Base-by-base conservation (phyloP, 1,140 invertebrate genomes). In the Batillaria attramentaria region DNA sequence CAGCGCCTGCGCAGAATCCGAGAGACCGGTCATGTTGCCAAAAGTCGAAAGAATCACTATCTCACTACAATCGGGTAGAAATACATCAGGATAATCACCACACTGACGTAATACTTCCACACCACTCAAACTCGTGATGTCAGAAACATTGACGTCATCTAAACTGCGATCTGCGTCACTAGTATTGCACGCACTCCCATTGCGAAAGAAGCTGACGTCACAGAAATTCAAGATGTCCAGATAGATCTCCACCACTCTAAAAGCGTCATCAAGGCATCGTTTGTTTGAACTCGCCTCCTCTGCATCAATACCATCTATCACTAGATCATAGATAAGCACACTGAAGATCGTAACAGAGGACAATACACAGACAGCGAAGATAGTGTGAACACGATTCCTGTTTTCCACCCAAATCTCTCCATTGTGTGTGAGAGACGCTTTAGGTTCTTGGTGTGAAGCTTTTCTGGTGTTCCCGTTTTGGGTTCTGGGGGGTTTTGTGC, bases 341-440 rank as follows among this genome's bases (percentile, higher is more conserved):
- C 41, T 5, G 42, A 70, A 70, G 41, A 70, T 70, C 24, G 68
- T 70, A 28, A 70, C 31, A 0, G 68, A 43, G n/a, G 68, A 70
- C 2, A 70, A 28, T 6, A 31, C 68, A 16, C 68, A 46, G 5
- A 70, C 18, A 5, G 20, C 5, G 4, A 70, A 31, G 42, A 70
- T 70, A 31, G 5, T 70, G n/a, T 70, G 39, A 2, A 70, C 41
- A 16, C 28, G 20, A 42, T 46, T 18, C 0, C 68, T 24, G 42
- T 46, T 70, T 28, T 46, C 4, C 1, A 6, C 42, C 68, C 68
- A 70, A 6, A 70, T 42, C 24, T 31, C 39, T 28, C 10, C 57
- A 62, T 20, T 69, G 66, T 5, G 35, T 24, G n/a, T 2, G 37
- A 8, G 57, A 13, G 66, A 24, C 66, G 6, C 6, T 42, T 69